Evolutionary conservation across 2,113 vertebrate species (phyloP).

Genomic region (Potamarius usumacintae): DNA sequence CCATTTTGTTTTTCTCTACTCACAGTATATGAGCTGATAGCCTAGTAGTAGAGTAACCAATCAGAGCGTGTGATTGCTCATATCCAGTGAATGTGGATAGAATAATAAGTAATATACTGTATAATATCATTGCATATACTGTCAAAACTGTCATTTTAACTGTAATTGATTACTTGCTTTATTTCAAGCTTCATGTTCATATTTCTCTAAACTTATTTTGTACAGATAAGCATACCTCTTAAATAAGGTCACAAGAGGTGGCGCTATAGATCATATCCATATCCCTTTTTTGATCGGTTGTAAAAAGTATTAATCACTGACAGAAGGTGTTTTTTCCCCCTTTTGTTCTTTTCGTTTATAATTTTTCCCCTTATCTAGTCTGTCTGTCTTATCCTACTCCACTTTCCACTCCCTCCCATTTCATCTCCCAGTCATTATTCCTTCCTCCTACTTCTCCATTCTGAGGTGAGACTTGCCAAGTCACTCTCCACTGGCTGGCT

Average conservation of each 20-base stretch:
- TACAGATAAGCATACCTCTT: not conserved
- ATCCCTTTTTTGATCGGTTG: not conserved
- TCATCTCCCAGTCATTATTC: constrained; percentile 52
- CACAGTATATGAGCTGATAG: no score
- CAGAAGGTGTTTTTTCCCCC: not conserved
- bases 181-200: not conserved
- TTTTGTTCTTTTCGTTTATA: constrained; percentile 6
- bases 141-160: not conserved
- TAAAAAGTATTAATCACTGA: not conserved
- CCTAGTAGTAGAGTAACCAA: no score
- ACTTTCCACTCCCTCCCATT: constrained; percentile 34
- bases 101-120: not conserved
- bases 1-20: no score
- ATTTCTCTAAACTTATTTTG: not conserved
- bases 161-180: not conserved
- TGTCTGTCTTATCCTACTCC: constrained; percentile 3
- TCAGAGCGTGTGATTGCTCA: no score
- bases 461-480: constrained; percentile 17
- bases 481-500: constrained; percentile 8
- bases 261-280: not conserved
- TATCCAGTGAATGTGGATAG: no score
- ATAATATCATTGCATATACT: not conserved
- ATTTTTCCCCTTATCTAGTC: not conserved
- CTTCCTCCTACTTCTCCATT: constrained; percentile 47
- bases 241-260: not conserved